Evolutionary conservation across 2,888 invertebrate genomes (phyloP).

Genomic region (Tetropium fuscum): DNA sequence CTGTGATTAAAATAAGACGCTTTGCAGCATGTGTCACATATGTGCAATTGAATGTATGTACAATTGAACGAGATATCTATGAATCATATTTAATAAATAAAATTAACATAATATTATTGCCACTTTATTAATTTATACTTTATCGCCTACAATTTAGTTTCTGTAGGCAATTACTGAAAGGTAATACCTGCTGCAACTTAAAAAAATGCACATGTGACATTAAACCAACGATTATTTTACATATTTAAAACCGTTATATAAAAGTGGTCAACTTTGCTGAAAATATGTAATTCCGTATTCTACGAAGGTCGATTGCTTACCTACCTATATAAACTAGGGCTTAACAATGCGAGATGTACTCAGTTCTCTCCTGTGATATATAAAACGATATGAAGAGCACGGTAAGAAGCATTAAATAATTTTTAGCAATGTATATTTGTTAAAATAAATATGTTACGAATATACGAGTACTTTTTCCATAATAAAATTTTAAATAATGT

Average conservation of each 20-base stretch:
- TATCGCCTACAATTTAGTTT: conserved; percentile 13
- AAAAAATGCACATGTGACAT: conserved; percentile 23
- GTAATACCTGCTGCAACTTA: conserved; percentile 1
- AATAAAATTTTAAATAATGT: no score
- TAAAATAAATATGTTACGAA: no score
- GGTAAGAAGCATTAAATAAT: conserved; percentile 32
- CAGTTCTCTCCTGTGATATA: conserved; percentile 14
- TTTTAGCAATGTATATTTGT: no score
- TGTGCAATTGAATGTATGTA: no score
- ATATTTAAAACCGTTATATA: conserved; percentile 31
- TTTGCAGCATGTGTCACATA: no score
- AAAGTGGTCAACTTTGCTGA: conserved; percentile 29
- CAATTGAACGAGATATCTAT: no score
- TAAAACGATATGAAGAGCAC: conserved; percentile 20
- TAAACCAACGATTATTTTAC: conserved; percentile 24
- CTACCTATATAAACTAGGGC: conserved; percentile 31
- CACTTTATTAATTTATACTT: no score
- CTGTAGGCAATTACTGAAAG: conserved; percentile 22
- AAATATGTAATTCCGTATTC: conserved; percentile 30
- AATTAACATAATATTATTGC: no score
- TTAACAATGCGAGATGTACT: conserved; percentile 14
- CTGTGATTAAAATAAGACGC: no score
- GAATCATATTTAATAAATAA: no score
- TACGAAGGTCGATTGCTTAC: conserved; percentile 26
- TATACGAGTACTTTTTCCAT: no score